These are phyloP conservation scores for Pangasius mekongensis DNA, from an alignment of 2,797 vertebrate species.

Conservation along the genomic window DNA sequence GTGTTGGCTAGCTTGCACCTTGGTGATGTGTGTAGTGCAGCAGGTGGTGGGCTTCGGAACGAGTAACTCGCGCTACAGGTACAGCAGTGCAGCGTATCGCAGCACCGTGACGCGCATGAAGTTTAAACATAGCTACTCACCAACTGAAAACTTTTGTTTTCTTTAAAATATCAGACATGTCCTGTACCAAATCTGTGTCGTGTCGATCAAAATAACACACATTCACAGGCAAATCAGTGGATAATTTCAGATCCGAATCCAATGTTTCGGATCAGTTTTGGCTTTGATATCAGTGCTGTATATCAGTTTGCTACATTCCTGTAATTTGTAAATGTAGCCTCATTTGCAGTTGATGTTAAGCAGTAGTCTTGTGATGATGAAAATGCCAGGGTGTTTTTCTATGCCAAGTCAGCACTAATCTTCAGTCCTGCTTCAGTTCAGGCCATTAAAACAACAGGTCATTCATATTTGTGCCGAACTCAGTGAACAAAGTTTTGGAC, in stretches of 20 bases:
- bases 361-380: neutral
- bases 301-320: neutral
- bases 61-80: neutral
- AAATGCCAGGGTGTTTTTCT: conserved; percentile 27
- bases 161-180: neutral
- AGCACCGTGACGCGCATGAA: neutral
- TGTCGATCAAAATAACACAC: neutral
- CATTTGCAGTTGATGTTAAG: neutral
- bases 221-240: neutral
- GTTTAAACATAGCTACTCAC: neutral
- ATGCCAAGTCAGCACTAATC: conserved; percentile 30
- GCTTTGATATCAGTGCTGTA: neutral
- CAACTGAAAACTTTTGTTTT: neutral
- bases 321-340: neutral
- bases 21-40: neutral
- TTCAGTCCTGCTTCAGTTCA: conserved; percentile 16
- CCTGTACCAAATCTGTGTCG: neutral
- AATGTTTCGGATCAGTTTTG: neutral
- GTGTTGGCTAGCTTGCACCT: neutral
- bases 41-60: neutral
- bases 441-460: conserved; percentile 48
- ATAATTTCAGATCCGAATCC: neutral
- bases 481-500: conserved; percentile 14
- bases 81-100: neutral
- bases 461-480: conserved; percentile 29